A percentile compares a stretch with the other conserved stretches of the same genome.
These are phyloP conservation scores for Conchocele bisecta DNA, from an alignment of 2,888 invertebrate genomes.

Conservation along the genomic window DNA sequence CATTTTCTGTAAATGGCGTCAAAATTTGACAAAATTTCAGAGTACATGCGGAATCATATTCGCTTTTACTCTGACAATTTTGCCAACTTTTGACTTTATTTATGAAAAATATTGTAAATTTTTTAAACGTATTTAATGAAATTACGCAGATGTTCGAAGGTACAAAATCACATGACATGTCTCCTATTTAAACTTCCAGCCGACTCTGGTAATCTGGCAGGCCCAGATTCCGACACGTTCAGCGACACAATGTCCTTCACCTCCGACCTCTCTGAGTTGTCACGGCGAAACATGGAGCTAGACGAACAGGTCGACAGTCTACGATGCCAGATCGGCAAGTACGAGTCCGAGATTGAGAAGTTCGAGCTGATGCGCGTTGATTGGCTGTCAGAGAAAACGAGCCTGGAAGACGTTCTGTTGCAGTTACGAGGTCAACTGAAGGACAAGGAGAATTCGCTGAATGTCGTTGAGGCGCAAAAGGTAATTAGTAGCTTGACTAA, in stretches of 20 bases:
- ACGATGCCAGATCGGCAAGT: slow-evolving; percentile 64
- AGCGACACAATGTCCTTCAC: slow-evolving; percentile 51
- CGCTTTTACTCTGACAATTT: no score
- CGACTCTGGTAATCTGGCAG: slow-evolving; percentile 10
- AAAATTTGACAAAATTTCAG: no score
- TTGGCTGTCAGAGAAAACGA: slow-evolving; percentile 78
- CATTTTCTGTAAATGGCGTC: no score
- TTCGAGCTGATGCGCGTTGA: slow-evolving; percentile 77
- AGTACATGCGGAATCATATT: no score
- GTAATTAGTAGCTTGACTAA: no score
- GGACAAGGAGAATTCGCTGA: slow-evolving; percentile 68
- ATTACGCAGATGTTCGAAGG: no score
- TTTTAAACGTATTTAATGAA: no score
- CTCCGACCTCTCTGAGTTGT: slow-evolving; percentile 61
- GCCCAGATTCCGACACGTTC: slow-evolving; percentile 21
- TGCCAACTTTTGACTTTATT: no score
- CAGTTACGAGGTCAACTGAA: slow-evolving; percentile 71
- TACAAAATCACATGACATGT: no score
- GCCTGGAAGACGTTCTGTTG: slow-evolving; percentile 77
- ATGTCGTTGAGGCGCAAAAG: slow-evolving; percentile 63
- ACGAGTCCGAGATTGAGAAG: slow-evolving; percentile 69
- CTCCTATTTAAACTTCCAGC: no score
- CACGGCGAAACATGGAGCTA: slow-evolving; percentile 58
- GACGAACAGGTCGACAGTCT: slow-evolving; percentile 61
- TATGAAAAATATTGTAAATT: no score